Evolutionary conservation across 2,888 invertebrate species (phyloP).

Genomic region (Melanostoma scalare): DNA sequence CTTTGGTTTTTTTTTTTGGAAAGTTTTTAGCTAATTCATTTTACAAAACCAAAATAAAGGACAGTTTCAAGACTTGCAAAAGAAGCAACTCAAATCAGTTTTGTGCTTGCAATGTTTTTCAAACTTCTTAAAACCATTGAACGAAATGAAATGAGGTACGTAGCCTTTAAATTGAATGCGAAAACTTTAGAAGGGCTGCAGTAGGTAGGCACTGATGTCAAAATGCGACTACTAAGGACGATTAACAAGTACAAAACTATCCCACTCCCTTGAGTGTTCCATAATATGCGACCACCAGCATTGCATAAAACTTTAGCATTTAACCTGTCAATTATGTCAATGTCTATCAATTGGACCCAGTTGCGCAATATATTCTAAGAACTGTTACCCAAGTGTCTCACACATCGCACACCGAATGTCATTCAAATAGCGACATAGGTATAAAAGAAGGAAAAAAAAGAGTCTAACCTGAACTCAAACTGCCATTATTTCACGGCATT

Average conservation of each 20-base stretch:
- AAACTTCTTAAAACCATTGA: too few relatives aligned
- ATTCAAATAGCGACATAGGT: conserved; percentile 37
- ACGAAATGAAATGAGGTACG: too few relatives aligned
- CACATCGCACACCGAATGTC: conserved; percentile 47
- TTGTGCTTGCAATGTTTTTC: too few relatives aligned
- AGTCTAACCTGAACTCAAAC: conserved; percentile 22
- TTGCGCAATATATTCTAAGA: conserved; percentile 50
- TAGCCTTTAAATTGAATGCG: too few relatives aligned
- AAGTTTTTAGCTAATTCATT: too few relatives aligned
- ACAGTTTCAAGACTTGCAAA: too few relatives aligned
- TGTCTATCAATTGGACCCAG: conserved; percentile 51
- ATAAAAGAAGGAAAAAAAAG: neutral
- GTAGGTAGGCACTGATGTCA: too few relatives aligned
- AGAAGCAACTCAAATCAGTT: too few relatives aligned
- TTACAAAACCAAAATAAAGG: too few relatives aligned
- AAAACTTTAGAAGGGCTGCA: too few relatives aligned
- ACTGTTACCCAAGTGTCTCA: conserved; percentile 46
- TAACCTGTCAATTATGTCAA: conserved; percentile 70
- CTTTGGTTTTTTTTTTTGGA: too few relatives aligned
- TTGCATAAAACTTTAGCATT: conserved; percentile 47
- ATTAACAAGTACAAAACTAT: conserved; percentile 33
- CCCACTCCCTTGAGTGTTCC: neutral
- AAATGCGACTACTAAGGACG: conserved; percentile 15
- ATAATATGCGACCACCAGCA: conserved; percentile 22
- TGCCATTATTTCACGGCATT: conserved; percentile 58